phyloP scores from a whole-genome alignment of 1,140 invertebrate genomes.

The Uloborus diversus region DNA sequence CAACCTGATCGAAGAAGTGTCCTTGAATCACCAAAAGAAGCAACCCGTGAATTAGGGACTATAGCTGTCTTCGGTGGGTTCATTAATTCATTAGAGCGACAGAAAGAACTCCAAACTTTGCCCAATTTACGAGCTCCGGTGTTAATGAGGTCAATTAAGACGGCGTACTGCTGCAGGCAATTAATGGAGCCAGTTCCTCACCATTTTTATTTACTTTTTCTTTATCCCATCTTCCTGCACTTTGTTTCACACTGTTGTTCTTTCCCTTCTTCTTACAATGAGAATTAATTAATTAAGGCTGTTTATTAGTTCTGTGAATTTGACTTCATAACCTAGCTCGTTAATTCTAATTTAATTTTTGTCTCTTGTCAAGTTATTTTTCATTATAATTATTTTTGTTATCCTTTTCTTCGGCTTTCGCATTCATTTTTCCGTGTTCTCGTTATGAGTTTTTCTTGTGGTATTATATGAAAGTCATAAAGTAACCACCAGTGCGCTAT shows the following conservation, averaged over 20 bases:
- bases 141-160: conserved; percentile 55
- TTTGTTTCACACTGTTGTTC: conserved; percentile 3
- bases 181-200: conserved; percentile 35
- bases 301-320: conserved; percentile 51
- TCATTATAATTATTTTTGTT: background rate
- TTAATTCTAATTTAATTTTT: conserved; percentile 55
- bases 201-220: background rate
- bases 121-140: conserved; percentile 45
- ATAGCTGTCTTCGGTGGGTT: conserved; percentile 16
- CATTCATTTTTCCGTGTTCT: background rate
- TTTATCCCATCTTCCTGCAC: background rate
- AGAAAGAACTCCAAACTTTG: conserved; percentile 30
- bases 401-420: background rate
- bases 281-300: conserved; percentile 52
- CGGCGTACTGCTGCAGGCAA: conserved; percentile 31
- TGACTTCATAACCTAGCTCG: conserved; percentile 51
- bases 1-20: no score
- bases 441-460: no score
- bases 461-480: no score
- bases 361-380: conserved; percentile 26
- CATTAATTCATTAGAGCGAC: conserved; percentile 51
- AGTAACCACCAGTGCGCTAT: no score
- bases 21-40: no score
- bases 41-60: conserved; percentile 32
- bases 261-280: conserved; percentile 10